These are phyloP conservation scores for Drosophila eohydei DNA, from an alignment of 2,888 invertebrate genomes.

Conservation along the genomic window DNA sequence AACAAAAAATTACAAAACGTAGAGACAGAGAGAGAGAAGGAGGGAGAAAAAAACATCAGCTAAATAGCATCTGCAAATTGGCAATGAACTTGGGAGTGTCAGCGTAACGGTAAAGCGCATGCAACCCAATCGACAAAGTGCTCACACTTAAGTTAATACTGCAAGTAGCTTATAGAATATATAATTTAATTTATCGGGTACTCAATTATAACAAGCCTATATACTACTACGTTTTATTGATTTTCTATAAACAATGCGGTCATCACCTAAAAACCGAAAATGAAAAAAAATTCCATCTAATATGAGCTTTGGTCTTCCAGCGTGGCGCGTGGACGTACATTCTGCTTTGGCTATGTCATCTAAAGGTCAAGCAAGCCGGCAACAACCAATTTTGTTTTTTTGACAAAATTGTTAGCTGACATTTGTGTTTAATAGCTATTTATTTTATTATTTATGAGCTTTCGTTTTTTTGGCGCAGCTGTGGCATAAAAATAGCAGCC, in stretches of 20 bases:
- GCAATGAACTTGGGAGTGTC: constrained; percentile 69
- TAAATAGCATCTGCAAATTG: constrained; percentile 47
- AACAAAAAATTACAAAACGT: constrained; percentile 24
- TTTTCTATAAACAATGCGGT: constrained; percentile 33
- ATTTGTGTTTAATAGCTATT: constrained; percentile 24
- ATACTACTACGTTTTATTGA: constrained; percentile 30
- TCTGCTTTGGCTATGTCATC: constrained; percentile 61
- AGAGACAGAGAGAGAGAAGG: background rate
- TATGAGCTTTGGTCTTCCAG: constrained; percentile 68
- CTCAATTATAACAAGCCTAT: constrained; percentile 1
- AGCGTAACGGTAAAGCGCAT: constrained; percentile 7
- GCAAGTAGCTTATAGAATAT: background rate
- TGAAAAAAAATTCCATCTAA: constrained; percentile 2
- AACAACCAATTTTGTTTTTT: constrained; percentile 21
- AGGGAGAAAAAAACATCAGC: background rate
- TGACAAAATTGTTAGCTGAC: constrained; percentile 44
- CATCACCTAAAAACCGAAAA: constrained; percentile 27
- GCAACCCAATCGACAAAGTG: constrained; percentile 10
- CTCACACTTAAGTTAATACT: constrained; percentile 2
- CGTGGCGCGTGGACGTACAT: constrained; percentile 37
- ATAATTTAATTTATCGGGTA: constrained; percentile 1
- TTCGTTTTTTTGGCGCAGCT: constrained; percentile 25
- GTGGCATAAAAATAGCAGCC: constrained; percentile 33
- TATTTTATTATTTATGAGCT: constrained; percentile 45
- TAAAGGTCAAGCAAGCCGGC: constrained; percentile 66